Base-by-base conservation (phyloP, 2,888 invertebrate genomes). In the Scaptomyza flava region DNA sequence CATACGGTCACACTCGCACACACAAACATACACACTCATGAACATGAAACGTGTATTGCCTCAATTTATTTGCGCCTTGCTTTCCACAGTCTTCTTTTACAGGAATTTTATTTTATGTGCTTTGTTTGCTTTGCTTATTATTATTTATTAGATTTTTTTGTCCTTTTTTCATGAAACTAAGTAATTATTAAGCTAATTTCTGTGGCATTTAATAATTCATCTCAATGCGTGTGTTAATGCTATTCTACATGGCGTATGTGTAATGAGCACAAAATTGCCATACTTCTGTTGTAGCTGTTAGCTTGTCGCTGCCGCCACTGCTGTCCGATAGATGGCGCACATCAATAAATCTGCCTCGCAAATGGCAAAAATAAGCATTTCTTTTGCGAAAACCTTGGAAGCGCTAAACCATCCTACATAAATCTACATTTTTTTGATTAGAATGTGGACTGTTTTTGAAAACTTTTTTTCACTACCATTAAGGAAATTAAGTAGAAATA, bases 111-210 rank as follows among this genome's bases (percentile, higher is more conserved):
- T 33, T 41, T 66, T 45, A 48, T 48, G 30, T 45, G 23, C 46
- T 27, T 6, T 58, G 53, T 71, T 63, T 65, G 36, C 57, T 42
- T 71, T 56, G 53, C 50, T 73, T 74, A 68, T 70, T 74, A 70
- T 67, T 74, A 75, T 69, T 70, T 59, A 65, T 67, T 61, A 46
- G 47, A n/a, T 38, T 64, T 62, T 67, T 58, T 56, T 48, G 46
- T 41, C 45, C 45, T 56, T 56, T 65, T 56, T 59, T 57, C 54
- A 67, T 61, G 30, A 9, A 17, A 47, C 52, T 71, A 59, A 71
- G 76, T 80, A 80, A 80, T 80, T 80, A 85, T 80, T 81, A 61
- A 75, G 76, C 85, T 78, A 63, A 84, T 79, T 78, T 64, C 63
- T 38, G 45, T 60, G 71, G 58, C 63, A 62, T 70, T 84, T 74